Evolutionary conservation across 1,140 invertebrate genomes (phyloP), one percentile per base, ranked within the genome.

Genomic region (Drosophila burlai): DNA sequence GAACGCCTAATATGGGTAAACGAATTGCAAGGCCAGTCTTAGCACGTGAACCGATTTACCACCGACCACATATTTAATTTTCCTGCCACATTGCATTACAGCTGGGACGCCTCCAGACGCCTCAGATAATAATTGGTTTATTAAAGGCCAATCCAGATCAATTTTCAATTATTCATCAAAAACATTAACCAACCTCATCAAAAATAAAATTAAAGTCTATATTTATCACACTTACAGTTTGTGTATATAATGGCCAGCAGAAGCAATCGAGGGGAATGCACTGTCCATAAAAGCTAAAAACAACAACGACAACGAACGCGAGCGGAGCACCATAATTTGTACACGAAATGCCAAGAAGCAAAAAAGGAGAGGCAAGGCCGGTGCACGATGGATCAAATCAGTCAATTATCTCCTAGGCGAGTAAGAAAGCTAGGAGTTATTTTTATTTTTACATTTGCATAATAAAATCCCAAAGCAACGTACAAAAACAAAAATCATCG

Each of bases 211-310:
- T 83, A 50, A 83, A 72, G 69, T 83, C 81, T 84, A 84, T 80
- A 84, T 80, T 84, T 84, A 84, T 46, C 78, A 34, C 65, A 57
- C 58, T 58, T 66, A 74, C 62, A 72, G 57, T 42, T 21, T 50
- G 16, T 61, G 18, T 29, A 64, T 64, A 64, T 49, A 52, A 52
- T 52, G 52, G 29, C 60, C 46, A 42, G 36, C 36, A 42, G 24
- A 29, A 59, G 46, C 69, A 79, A 78, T 67, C 49, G 68, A 77
- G 66, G 67, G 81, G 67, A 84, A 84, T 84, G 81, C 81, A 83
- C 81, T 72, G 66, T 54, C 76, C 66, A 83, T 83, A 84, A 76
- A 83, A 83, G 81, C 81, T 80, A 71, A 83, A 83, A 81, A 75
- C 73, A 81, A 85, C 43, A 78, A 84, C 63, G 74, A 74, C 77